A percentile compares a stretch with the other conserved stretches of the same genome.
Conservation (phyloP, 2,888 invertebrate genomes). For the Ctenicera cuprea region DNA sequence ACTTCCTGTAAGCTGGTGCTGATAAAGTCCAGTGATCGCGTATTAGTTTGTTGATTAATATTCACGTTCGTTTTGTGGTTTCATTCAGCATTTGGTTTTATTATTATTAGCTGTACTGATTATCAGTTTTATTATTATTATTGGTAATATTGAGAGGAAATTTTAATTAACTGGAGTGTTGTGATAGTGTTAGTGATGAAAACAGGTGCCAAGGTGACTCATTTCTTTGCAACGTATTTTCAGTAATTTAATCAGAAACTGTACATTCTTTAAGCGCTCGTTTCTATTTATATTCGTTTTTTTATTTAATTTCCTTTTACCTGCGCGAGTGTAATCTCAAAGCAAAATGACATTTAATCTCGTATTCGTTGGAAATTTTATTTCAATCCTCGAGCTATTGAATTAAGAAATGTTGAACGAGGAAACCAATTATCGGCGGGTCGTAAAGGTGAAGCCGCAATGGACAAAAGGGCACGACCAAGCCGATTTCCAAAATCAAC, state of each 20-base stretch:
- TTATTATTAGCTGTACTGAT: not conserved
- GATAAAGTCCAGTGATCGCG: not conserved
- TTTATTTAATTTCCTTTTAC: slow-evolving; percentile 18
- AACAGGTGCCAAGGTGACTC: not conserved
- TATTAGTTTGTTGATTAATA: not conserved
- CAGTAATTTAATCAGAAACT: not conserved
- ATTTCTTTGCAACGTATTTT: not conserved
- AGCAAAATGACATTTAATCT: slow-evolving; percentile 4
- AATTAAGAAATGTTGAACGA: slow-evolving; percentile 62
- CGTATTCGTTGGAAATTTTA: not conserved
- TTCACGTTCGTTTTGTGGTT: not conserved
- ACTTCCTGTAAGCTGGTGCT: not conserved
- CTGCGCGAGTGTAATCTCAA: not conserved
- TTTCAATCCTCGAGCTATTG: not conserved
- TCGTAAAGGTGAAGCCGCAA: slow-evolving; percentile 66
- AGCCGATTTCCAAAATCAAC: slow-evolving; percentile 1
- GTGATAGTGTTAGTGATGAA: not conserved
- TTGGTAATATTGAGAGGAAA: not conserved
- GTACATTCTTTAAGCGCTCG: not conserved
- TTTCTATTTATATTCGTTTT: slow-evolving; percentile 17
- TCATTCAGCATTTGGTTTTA: slow-evolving; percentile 22
- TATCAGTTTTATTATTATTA: slow-evolving; percentile 30
- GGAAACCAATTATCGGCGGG: slow-evolving; percentile 63
- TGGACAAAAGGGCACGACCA: slow-evolving; percentile 37
- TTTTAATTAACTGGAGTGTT: slow-evolving; percentile 24